Evolutionary conservation across 2,797 vertebrate species (phyloP), one percentile per base, ranked within the genome.

Genomic region (Catamblyrhynchus diadema): DNA sequence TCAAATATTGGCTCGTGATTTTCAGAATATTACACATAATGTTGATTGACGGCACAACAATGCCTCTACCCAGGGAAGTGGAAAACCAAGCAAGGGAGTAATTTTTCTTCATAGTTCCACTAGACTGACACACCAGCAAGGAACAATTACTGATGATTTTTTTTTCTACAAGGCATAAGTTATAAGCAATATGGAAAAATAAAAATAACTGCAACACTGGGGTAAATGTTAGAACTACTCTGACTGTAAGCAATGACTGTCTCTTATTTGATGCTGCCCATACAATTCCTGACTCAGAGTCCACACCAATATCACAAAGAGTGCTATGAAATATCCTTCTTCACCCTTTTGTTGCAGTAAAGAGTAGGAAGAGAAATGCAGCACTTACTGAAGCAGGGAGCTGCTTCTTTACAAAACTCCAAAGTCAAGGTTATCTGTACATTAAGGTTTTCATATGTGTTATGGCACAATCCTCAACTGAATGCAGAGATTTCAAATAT

Each of bases 61-160:
- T 91, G 94, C 37, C 77, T 88, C 66, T 94, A 69, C 66, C 51
- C 89, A 88, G 89, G 91, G 89, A 93, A 88, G 84, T 94, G 62
- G 83, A 84, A 96, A 95, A 75, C 37, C 37, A 86, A 84, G 85
- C 54, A 85, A 93, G 85, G 62, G 41, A 83, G 77, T 62, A 90
- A 93, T 96, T 95, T 94, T 96, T 95, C 92, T 93, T 93, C 73
- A 81, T 54, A 88, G 65, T 90, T 93, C 41, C 77, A 84, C 65
- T 66, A 73, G 90, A 81, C 37, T 83, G 79, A 71, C 80, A 88
- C 44, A 86, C 12, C 37, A 91, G 54, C 59, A 84, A 91, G 61
- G 20, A 90, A 65, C 19, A 84, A 72, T 91, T 93, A 81, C 50
- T n/a, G 32, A 67, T 64, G 1, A 6, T 57, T 85, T 92, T 80